Base-by-base conservation (phyloP, 2,888 invertebrate species). In the Ernsta delagoae region DNA sequence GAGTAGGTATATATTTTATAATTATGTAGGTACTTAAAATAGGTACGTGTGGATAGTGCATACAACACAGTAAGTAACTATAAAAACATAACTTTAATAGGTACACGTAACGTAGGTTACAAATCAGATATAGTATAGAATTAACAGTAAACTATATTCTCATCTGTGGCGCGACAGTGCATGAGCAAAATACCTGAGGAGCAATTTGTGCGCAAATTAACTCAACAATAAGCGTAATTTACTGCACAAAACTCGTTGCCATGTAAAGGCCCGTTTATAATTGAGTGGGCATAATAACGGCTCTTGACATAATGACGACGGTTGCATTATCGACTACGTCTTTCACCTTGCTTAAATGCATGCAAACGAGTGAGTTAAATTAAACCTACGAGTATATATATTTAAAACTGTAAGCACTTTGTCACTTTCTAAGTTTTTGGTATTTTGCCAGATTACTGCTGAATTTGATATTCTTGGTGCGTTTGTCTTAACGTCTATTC, bases 181-280 rank as follows among this genome's bases (percentile, higher is more conserved):
- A 36, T 59, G 61, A 61, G 70, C 74, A 76, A 75, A 76, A 78
- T 75, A 76, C 78, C 78, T 76, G 75, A 77, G 75, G 79, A 73
- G 77, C 80, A 83, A 83, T 82, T 82, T 82, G 75, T 70, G 78
- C 78, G 76, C 81, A 80, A 81, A 82, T 82, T 83, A 82, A 80
- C 77, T 59, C 57, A 75, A 80, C 84, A 82, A 83, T 83, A 78
- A 77, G 77, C 77, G 78, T 78, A 83, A 84, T 83, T 86, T 83
- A 83, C 79, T 75, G 79, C 80, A 79, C 78, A 81, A 81, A 83
- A 78, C 80, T 76, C 73, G 77, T 80, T 75, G 75, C 78, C 77
- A 71, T 78, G 75, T 78, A 77, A 75, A 79, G 79, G 73, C 67
- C 77, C 74, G 72, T 75, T 79, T 75, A 79, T 80, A 81, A 81